Evolutionary conservation across 1,140 invertebrate genomes (phyloP), one percentile per base, ranked within the genome.

Genomic region (Diabrotica virgifera): DNA sequence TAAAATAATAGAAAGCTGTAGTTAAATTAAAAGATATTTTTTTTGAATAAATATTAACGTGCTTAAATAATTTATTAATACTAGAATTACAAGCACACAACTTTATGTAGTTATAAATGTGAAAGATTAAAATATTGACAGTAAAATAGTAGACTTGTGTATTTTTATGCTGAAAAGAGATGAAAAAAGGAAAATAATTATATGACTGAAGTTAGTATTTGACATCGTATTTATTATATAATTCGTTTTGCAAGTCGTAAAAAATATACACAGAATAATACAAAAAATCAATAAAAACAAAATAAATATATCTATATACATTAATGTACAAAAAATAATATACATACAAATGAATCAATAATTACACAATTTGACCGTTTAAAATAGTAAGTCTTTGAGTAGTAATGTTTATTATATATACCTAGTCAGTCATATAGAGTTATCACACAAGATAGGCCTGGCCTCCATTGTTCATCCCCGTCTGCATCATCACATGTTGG

Each of bases 381-480:
- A 24, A 67, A 67, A 59, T 13, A 50, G 59, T 59, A 59, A 59
- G 58, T 54, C 60, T 62, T 62, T 36, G 40, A 46, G 40, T 46
- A 46, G 40, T 46, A 46, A 68, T 71, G 62, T 69, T 69, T 64
- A 69, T 72, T 67, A 70, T 46, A 69, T 70, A 77, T 67, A 72
- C 70, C 76, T 78, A 78, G 69, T 78, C 76, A 79, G 77, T 78
- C 76, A 75, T 68, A 58, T 63, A 64, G 71, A 77, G 65, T 66
- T 79, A 79, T 82, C 83, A 85, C 77, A 85, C 84, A 73, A 85
- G 81, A 74, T 85, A 85, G 66, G 84, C 83, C 73, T 85, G 83
- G 37, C 82, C 84, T 66, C 81, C 80, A 12, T 77, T 63, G 67
- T 56, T 72, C 72, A 62, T 79, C 67, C 51, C 74, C 65, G 51